Conservation (phyloP, 2,888 invertebrate species). For the Proisotoma minuta region DNA sequence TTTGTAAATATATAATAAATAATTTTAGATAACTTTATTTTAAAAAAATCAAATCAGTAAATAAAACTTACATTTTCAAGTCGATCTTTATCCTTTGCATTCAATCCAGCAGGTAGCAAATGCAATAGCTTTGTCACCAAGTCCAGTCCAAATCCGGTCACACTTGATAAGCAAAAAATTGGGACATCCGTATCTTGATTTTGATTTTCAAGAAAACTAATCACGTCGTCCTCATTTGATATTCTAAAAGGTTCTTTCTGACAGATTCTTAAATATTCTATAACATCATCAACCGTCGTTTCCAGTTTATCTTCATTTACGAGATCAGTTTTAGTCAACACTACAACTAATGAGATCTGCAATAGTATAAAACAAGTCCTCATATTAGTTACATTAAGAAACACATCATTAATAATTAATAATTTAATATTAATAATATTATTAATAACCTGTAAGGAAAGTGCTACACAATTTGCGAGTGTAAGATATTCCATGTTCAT, state of each 20-base stretch:
- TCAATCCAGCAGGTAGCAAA: constrained; percentile 66
- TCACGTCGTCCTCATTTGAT: constrained; percentile 65
- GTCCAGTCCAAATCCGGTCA: constrained; percentile 77
- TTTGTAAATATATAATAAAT: not conserved
- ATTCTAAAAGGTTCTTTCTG: constrained; percentile 62
- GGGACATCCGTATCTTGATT: constrained; percentile 64
- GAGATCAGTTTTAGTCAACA: constrained; percentile 89
- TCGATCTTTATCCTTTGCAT: constrained; percentile 62
- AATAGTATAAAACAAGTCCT: constrained; percentile 28
- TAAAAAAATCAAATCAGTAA: not conserved
- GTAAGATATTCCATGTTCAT: constrained; percentile 89
- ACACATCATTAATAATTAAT: constrained; percentile 27
- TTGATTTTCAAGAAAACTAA: constrained; percentile 58
- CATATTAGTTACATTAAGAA: not conserved
- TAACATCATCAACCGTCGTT: constrained; percentile 43
- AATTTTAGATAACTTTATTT: not conserved
- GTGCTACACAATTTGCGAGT: no score
- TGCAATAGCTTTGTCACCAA: constrained; percentile 80
- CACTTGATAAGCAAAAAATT: constrained; percentile 84
- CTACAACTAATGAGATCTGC: constrained; percentile 77
- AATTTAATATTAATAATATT: not conserved
- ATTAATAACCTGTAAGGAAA: constrained; percentile 63
- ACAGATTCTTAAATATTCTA: constrained; percentile 52
- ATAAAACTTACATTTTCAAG: constrained; percentile 59
- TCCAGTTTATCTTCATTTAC: constrained; percentile 55